Base-by-base conservation (phyloP, 2,797 vertebrate species). In the Hyperoplus lanceolatus region DNA sequence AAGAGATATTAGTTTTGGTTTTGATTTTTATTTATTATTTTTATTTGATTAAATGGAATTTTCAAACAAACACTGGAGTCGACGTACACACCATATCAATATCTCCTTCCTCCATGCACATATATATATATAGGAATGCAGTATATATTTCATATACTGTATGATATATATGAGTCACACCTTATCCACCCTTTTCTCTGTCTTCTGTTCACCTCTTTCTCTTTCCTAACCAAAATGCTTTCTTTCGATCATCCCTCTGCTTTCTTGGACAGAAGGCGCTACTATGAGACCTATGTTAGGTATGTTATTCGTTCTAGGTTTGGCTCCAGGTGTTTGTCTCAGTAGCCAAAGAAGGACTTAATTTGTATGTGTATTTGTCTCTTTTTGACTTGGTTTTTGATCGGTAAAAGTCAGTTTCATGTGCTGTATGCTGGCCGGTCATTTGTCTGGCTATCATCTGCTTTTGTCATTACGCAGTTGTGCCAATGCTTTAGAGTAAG, bases 271-370 rank as follows among this genome's bases (percentile, higher is more conserved):
- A 99, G 98, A 97, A 96, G 97, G 87, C 98, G 97, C 95, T 99
- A 99, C 97, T 99, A 97, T 95, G 98, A 99, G 96, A 96, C 97
- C 90, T 99, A 98, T 82, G 94, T 98, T 96, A 97, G 98, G 98
- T 99, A 97, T 95, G 98, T 98, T 93, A 75, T 80, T 96, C 95
- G 29, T 42, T 90, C 94, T 94, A 97, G 97, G 96, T 96, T 94
- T 95, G 80, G 77, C 84, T 89, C 83, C 88, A 83, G 86, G 69
- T 58, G 75, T 46, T 15, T 83, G 80, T 84, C 68, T 86, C 66
- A 46, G 55, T 78, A 65, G 77, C 75, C 80, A 77, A 60, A 56
- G 48, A 77, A 75, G 68, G 73, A 69, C 38, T 78, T 46, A 70
- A 41, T 67, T 68, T 84, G 57, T 61, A 12, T 77, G 13, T 76